phyloP scores from a whole-genome alignment of 2,888 invertebrate genomes.

The Megastigmus dorsalis region DNA sequence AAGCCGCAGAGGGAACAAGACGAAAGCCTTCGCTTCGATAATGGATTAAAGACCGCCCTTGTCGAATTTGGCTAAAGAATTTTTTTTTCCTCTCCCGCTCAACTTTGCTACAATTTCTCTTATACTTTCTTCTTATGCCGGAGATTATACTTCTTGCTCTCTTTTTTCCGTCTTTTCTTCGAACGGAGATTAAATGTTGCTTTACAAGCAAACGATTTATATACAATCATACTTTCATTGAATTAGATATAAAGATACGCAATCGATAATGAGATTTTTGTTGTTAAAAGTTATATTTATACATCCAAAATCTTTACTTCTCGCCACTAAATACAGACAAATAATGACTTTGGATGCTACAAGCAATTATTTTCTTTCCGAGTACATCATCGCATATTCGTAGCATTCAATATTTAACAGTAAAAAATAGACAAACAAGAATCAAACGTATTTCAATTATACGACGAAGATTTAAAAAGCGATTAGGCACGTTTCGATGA shows the following conservation, averaged over 20 bases:
- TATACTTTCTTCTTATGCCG: not conserved
- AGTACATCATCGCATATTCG: too few species aligned
- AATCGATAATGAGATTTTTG: too few species aligned
- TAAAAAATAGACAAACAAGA: too few species aligned
- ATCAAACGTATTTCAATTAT: too few species aligned
- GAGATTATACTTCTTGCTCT: not conserved
- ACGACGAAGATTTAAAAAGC: not conserved
- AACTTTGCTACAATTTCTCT: not conserved
- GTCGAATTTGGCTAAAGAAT: conserved; percentile 22
- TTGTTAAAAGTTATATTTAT: too few species aligned
- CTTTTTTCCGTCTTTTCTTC: not conserved
- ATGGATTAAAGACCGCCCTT: conserved; percentile 60
- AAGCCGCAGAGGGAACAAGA: conserved; percentile 46
- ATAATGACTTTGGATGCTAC: too few species aligned
- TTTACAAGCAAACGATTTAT: not conserved
- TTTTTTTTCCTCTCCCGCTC: not conserved
- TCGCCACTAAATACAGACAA: too few species aligned
- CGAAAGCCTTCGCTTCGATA: conserved; percentile 52
- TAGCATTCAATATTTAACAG: too few species aligned
- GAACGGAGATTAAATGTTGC: conserved; percentile 13
- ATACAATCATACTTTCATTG: not conserved
- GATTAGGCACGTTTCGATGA: not conserved
- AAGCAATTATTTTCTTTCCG: too few species aligned
- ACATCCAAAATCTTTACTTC: too few species aligned
- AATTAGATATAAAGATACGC: too few species aligned